Percentiles rank a stretch among this genome's conserved stretches.
These are phyloP conservation scores for Leptopilina clavipes DNA, from an alignment of 1,140 invertebrate species.

Conservation along the genomic window DNA sequence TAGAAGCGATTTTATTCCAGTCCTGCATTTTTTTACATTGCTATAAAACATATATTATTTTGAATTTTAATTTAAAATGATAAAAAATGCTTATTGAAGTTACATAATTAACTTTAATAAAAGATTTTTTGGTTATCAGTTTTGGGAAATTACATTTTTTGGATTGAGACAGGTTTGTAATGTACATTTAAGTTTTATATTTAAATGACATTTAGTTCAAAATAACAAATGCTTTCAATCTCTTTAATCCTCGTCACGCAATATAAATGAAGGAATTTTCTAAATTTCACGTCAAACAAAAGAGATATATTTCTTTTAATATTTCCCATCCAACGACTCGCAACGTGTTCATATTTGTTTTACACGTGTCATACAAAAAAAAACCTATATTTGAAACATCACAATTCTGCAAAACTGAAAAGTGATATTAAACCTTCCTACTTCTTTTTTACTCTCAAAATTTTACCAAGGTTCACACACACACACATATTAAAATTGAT, in stretches of 20 bases:
- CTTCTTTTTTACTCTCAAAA: neutral
- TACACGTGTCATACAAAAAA: neutral
- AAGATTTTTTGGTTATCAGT: too few relatives aligned
- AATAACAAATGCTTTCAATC: neutral
- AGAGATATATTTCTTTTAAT: neutral
- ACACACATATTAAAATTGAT: too few relatives aligned
- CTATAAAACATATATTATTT: too few relatives aligned
- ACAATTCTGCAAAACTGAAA: neutral
- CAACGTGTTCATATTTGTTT: neutral
- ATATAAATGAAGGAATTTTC: conserved; percentile 2
- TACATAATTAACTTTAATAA: too few relatives aligned
- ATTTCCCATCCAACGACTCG: neutral
- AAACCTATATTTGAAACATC: conserved; percentile 1
- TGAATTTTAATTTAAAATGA: too few relatives aligned
- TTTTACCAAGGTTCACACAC: too few relatives aligned
- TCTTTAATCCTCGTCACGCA: neutral
- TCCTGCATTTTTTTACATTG: too few relatives aligned
- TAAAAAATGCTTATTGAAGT: too few relatives aligned
- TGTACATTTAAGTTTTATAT: neutral
- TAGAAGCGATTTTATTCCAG: too few relatives aligned
- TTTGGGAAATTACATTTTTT: too few relatives aligned
- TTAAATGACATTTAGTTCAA: neutral
- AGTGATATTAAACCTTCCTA: neutral
- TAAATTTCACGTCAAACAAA: neutral
- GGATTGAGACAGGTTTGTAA: too few relatives aligned